These are phyloP conservation scores for Agrypnia vestita DNA, from an alignment of 1,140 invertebrate species.

Conservation along the genomic window DNA sequence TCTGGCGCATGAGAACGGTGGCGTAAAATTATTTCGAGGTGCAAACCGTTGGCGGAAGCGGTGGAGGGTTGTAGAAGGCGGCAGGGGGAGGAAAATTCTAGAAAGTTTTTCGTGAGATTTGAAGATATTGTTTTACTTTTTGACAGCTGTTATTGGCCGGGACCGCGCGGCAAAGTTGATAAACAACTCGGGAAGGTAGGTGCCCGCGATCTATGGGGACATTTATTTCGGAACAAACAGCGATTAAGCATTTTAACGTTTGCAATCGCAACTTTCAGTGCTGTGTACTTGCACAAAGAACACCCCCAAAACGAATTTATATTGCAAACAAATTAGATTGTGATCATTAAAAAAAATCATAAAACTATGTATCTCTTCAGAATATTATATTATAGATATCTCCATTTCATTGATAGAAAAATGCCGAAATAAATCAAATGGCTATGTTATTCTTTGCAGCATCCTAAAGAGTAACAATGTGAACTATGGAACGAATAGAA, in stretches of 20 bases:
- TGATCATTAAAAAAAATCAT: no score
- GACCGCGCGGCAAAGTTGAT: constrained; percentile 28
- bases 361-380: no score
- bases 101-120: constrained; percentile 40
- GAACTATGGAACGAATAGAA: no score
- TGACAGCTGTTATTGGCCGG: constrained; percentile 39
- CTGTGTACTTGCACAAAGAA: no score
- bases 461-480: no score
- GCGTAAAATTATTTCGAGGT: constrained; percentile 28
- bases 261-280: no score
- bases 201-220: constrained; percentile 8
- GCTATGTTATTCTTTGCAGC: no score
- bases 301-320: no score
- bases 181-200: neutral
- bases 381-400: no score
- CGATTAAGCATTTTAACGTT: neutral
- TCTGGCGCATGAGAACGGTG: constrained; percentile 20
- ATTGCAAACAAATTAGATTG: no score
- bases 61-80: neutral
- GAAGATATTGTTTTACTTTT: constrained; percentile 47
- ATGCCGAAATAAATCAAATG: no score
- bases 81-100: neutral
- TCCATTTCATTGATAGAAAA: no score
- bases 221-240: constrained; percentile 21
- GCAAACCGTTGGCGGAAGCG: neutral